Base-by-base conservation (phyloP, 1,140 invertebrate species). In the Drosophila leontia region DNA sequence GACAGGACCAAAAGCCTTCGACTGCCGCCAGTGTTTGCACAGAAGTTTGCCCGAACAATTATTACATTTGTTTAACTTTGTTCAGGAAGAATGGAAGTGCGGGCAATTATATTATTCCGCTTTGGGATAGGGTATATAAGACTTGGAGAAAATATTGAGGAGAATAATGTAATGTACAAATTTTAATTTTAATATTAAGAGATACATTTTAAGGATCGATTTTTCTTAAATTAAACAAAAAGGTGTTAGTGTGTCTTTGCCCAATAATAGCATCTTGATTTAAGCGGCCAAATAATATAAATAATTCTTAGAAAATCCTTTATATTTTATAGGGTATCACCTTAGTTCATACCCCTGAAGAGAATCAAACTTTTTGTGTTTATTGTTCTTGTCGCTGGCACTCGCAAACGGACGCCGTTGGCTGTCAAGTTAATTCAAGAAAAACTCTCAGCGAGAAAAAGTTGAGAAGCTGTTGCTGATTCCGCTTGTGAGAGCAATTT, bases 61-160 rank as follows among this genome's bases (percentile, higher is more conserved):
- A 90, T 90, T 88, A 78, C 85, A 88, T 88, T 88, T 88, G 84
- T 88, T 88, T 87, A 87, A 87, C 84, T 86, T 86, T 83, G 58
- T 51, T 56, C 48, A 50, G 51, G 35, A 59, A 47, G n/a, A 39
- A 42, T 19, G 35, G 19, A 42, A 53, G 72, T 57, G 42, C 37
- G 50, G 80, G 79, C 75, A 86, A 82, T 86, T 81, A 59, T 76
- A 45, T 12, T 48, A 29, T 45, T 35, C 60, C 9, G 13, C 7
- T 3, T 12, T 6, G 1, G 7, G 5, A 35, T 6, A 1, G 32
- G 50, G 68, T 15, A 55, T 70, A 41, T 47, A 0, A 0, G 69
- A 6, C 34, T 12, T 0, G 7, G 11, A 6, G 6, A 19, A 17
- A 26, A 13, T 19, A 19, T 1, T 15, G 0, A 57, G 13, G 0